Base-by-base conservation (phyloP, 2,888 invertebrate species). In the Brenthis daphne region DNA sequence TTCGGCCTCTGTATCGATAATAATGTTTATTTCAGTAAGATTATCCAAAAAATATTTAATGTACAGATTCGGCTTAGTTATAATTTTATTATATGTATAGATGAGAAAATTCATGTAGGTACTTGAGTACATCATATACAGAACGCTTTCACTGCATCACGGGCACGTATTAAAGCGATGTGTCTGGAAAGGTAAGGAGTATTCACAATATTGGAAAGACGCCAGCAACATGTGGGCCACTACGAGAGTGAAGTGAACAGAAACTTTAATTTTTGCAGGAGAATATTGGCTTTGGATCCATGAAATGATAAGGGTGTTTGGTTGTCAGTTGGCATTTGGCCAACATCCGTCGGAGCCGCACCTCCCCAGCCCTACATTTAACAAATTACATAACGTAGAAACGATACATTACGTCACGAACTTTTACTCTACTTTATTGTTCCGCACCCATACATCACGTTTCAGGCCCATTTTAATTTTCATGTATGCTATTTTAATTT, bases 271-370 rank as follows among this genome's bases (percentile, higher is more conserved):
- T 80, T 80, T 79, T 78, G 78, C 76, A 78, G 77, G 71, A 72
- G 74, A 77, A 75, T 81, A 82, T 80, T 79, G 80, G 78, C 76
- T 76, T 78, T 76, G 79, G 79, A 81, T 83, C 79, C 77, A 75
- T 75, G 79, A 75, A 74, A 77, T 83, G 85, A 85, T 85, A 86
- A 83, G 84, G 78, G 79, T 74, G 79, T 82, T 79, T 80, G 78
- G 77, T 79, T 77, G 84, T 84, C 85, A 81, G 82, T 79, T 89
- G 88, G 89, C 88, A 74, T 68, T 51, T 58, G 57, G 87, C 88
- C 89, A 88, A 82, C 75, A 73, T 70, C 72, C 75, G 73, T 75
- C 77, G 74, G 75, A 76, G 78, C 78, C 77, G 74, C 71, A 75
- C 75, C 72, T 74, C 74, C 76, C 75, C 73, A 67, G 69, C 72